Evolutionary conservation across 2,888 invertebrate genomes (phyloP).

Genomic region (Pterostichus madidus): DNA sequence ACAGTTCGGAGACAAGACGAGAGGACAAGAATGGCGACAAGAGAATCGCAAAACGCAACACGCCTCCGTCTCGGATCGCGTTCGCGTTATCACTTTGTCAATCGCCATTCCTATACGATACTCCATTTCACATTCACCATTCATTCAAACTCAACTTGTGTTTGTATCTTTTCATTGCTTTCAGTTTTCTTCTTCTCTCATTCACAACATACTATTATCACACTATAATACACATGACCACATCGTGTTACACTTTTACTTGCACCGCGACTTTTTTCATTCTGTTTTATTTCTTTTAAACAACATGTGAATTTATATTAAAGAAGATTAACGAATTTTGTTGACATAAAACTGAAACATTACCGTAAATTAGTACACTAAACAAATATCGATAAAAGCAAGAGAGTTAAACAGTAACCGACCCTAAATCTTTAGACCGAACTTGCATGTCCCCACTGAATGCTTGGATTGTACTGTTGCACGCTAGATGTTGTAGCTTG

Average conservation of each 20-base stretch:
- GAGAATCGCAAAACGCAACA: background rate
- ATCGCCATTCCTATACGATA: constrained; percentile 9
- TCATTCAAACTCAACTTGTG: background rate
- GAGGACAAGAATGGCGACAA: background rate
- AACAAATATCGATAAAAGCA: constrained; percentile 74
- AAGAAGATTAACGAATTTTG: constrained; percentile 51
- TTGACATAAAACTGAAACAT: constrained; percentile 74
- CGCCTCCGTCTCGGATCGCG: constrained; percentile 7
- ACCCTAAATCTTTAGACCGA: constrained; percentile 58
- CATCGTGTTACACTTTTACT: constrained; percentile 24
- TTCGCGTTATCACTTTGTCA: background rate
- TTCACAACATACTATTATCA: no score
- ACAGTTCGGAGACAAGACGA: constrained; percentile 2
- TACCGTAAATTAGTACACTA: constrained; percentile 74
- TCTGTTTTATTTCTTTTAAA: constrained; percentile 42
- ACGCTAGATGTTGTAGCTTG: background rate
- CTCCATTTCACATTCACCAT: background rate
- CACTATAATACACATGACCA: background rate
- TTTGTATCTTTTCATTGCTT: background rate
- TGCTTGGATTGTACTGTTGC: background rate
- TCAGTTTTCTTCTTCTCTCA: no score
- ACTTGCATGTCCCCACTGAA: constrained; percentile 53
- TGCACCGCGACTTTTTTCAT: constrained; percentile 40
- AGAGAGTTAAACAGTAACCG: constrained; percentile 73
- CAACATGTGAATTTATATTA: constrained; percentile 36